Evolutionary conservation across 2,888 invertebrate species (phyloP).

Genomic region (Poecilus cupreus): DNA sequence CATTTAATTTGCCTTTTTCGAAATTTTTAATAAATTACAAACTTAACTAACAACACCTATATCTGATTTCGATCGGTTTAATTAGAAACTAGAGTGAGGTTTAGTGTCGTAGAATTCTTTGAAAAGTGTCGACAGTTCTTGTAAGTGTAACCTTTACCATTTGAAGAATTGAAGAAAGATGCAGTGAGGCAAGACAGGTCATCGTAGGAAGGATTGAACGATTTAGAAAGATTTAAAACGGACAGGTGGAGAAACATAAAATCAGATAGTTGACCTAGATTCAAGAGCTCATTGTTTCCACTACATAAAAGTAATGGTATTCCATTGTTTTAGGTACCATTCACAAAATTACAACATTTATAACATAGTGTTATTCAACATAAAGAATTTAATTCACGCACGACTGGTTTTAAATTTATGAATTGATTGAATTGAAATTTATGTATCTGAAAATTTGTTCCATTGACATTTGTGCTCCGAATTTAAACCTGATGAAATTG

Average conservation of each 20-base stretch:
- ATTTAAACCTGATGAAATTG: slow-evolving; percentile 36
- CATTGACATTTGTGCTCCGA: slow-evolving; percentile 45
- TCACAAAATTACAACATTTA: slow-evolving; percentile 42
- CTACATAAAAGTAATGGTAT: slow-evolving; percentile 23
- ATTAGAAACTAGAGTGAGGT: slow-evolving; percentile 6
- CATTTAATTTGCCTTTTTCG: not conserved
- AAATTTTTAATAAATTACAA: not conserved
- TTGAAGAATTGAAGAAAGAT: not conserved
- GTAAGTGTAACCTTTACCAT: not conserved
- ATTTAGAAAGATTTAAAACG: not conserved
- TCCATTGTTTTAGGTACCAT: slow-evolving; percentile 30
- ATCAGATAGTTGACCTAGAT: slow-evolving; percentile 28
- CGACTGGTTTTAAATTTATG: slow-evolving; percentile 21
- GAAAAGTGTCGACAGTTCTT: not conserved
- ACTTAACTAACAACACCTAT: not conserved
- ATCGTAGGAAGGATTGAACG: not conserved
- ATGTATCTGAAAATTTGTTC: slow-evolving; percentile 53
- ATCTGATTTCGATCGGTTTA: not conserved
- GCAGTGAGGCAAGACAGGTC: not conserved
- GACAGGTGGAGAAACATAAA: slow-evolving; percentile 4
- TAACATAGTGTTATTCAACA: slow-evolving; percentile 4
- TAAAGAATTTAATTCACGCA: slow-evolving; percentile 39
- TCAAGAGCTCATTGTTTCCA: slow-evolving; percentile 6
- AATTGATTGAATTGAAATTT: slow-evolving; percentile 52
- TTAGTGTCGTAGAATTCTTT: slow-evolving; percentile 10